Conservation (phyloP, 2,888 invertebrate species). For the Aquatica leii region DNA sequence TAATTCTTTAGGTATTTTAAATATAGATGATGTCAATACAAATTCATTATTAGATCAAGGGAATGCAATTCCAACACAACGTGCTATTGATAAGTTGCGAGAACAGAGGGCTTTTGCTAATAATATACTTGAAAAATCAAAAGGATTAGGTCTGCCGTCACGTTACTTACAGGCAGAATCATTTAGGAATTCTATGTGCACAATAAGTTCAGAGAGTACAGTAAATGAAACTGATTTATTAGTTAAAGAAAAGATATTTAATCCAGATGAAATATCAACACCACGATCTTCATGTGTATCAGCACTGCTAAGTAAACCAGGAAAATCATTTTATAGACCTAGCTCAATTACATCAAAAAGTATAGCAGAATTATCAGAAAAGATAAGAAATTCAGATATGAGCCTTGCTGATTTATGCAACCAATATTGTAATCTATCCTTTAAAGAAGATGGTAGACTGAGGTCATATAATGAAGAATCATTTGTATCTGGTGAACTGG, state of each 20-base stretch:
- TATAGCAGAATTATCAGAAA: conserved; percentile 44
- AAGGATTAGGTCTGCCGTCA: conserved; percentile 48
- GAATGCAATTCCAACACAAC: conserved; percentile 12
- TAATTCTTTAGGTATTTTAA: conserved; percentile 28
- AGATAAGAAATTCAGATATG: conserved; percentile 46
- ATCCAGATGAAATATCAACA: conserved; percentile 47
- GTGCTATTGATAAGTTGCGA: conserved; percentile 34
- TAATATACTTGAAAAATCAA: conserved; percentile 44
- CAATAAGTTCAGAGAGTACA: conserved; percentile 45
- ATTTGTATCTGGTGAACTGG: conserved; percentile 56
- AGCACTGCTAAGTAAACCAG: no score
- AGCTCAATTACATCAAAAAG: conserved; percentile 18
- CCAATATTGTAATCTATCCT: conserved; percentile 42
- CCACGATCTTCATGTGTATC: conserved; percentile 45
- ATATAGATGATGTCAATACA: conserved; percentile 6
- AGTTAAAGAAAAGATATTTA: conserved; percentile 14
- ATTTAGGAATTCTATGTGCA: conserved; percentile 10
- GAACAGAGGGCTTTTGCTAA: conserved; percentile 47
- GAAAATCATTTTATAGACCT: conserved; percentile 10
- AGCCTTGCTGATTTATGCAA: conserved; percentile 47
- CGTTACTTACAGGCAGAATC: conserved; percentile 44
- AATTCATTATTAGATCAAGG: background rate
- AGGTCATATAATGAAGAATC: conserved; percentile 39
- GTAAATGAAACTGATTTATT: conserved; percentile 54
- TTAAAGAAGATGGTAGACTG: background rate